Base-by-base conservation (phyloP, 2,888 invertebrate genomes). In the Oxyteleia sp. region DNA sequence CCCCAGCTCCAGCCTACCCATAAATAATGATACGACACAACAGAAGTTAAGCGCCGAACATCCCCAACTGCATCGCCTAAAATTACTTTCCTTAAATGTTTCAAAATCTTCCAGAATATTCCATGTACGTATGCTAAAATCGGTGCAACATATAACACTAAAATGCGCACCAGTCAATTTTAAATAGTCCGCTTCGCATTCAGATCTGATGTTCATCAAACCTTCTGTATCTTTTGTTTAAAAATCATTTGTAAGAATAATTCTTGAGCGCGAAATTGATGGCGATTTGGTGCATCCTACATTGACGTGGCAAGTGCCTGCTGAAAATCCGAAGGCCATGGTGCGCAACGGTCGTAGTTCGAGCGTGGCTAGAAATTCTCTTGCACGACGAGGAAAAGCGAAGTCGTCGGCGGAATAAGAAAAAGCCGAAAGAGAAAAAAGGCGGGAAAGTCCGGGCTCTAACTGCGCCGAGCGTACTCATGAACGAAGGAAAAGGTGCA, bases 281-380 rank as follows among this genome's bases (percentile, higher is more conserved):
- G 29, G 15, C 29, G 63, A 45, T 26, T 47, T 32, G 63, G 15
- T 13, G 23, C 13, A 20, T 47, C 47, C 41, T 43, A 11, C 43
- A 10, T 13, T 16, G 20, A 16, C 15, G n/a, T n/a, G 15, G 29
- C 26, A 32, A 63, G 47, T 29, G 29, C 13, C 29, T 18, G 59
- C 41, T 59, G 64, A 32, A 82, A 82, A 78, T 82, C 45, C 47
- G 59, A 41, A 32, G 35, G 74, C 79, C 79, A 83, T 83, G 71
- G 71, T 66, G 79, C 63, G 75, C 69, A 16, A 75, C 71, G 47
- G 43, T 10, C 47, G 64, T 49, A 76, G 66, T 41, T 80, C 71
- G 68, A 80, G 80, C 84, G 55, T 84, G 61, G 66, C 57, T 45
- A 53, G 45, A 75, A 84, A 84, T 80, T 75, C 74, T 78, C 61